These are phyloP conservation scores for Dryococelus australis DNA, from an alignment of 2,888 invertebrate species.

Conservation along the genomic window DNA sequence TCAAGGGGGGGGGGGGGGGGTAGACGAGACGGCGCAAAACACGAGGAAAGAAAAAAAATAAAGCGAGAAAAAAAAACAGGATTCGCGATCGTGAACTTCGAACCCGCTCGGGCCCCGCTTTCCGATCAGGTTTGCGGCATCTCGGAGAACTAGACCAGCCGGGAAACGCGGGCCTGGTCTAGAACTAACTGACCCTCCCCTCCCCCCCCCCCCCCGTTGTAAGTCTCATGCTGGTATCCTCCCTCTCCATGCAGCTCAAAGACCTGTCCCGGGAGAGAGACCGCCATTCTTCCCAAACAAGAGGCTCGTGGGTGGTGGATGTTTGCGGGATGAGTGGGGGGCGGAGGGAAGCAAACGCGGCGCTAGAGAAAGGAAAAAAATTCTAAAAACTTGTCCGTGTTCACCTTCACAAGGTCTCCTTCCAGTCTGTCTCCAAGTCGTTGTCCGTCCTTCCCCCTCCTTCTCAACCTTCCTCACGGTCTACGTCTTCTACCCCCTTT, in stretches of 20 bases:
- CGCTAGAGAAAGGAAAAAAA: constrained; percentile 23
- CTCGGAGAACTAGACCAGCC: not conserved
- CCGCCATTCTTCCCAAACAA: constrained; percentile 10
- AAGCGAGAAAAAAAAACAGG: not conserved
- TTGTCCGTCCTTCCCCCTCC: not conserved
- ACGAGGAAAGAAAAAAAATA: not conserved
- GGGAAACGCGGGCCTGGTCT: not conserved
- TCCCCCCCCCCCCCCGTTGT: not conserved
- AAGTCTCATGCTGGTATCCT: not conserved
- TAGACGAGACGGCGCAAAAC: not conserved
- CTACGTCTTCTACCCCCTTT: not conserved
- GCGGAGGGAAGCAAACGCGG: not conserved
- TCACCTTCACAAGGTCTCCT: constrained; percentile 28
- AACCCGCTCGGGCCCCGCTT: not conserved
- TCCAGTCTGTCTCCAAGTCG: constrained; percentile 11
- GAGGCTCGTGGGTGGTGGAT: not conserved
- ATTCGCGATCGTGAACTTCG: not conserved
- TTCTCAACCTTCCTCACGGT: not conserved
- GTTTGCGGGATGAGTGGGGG: not conserved
- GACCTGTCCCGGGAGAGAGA: not conserved
- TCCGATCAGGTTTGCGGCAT: not conserved
- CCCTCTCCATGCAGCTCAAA: too few species aligned
- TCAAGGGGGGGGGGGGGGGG: too few species aligned
- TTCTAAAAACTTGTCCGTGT: constrained; percentile 24
- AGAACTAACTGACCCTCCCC: not conserved